A percentile compares a stretch with the other conserved stretches of the same genome.
Evolutionary conservation across 2,888 invertebrate species (phyloP).

Genomic region (Epistrophella euchroma): DNA sequence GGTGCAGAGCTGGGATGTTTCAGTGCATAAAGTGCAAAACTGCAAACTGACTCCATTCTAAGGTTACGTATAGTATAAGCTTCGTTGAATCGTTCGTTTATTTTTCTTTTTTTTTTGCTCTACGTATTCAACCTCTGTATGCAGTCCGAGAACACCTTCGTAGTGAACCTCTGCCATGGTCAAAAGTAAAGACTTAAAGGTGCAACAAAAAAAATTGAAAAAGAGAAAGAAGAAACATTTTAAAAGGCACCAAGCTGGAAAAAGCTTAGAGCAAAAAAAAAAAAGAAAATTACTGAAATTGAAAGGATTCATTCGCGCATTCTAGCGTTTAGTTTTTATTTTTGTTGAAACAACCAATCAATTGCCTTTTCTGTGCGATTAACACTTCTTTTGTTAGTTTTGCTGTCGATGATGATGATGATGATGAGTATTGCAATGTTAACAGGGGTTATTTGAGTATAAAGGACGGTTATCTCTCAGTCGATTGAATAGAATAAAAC

Average conservation of each 20-base stretch:
- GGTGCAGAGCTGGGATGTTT: not conserved
- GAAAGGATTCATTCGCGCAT: constrained; percentile 72
- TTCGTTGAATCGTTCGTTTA: constrained; percentile 33
- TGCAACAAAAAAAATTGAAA: not conserved
- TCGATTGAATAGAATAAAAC: no score
- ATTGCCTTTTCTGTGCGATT: constrained; percentile 70
- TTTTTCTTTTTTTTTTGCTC: not conserved
- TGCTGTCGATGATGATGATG: constrained; percentile 34
- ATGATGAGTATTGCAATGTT: constrained; percentile 12
- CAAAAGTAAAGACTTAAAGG: constrained; percentile 37
- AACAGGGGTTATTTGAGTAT: constrained; percentile 16
- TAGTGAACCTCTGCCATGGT: not conserved
- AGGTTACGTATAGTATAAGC: constrained; percentile 49
- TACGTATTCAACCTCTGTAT: constrained; percentile 27
- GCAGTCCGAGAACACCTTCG: constrained; percentile 42
- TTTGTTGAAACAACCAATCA: constrained; percentile 65
- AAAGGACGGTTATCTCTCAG: not conserved
- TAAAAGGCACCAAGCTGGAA: constrained; percentile 32
- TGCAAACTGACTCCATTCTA: constrained; percentile 39
- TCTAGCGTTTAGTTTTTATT: constrained; percentile 53
- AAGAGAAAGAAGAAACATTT: constrained; percentile 20
- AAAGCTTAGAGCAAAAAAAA: constrained; percentile 29
- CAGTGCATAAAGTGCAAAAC: constrained; percentile 22
- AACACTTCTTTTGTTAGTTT: constrained; percentile 65
- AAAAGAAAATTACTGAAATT: constrained; percentile 47